These are phyloP conservation scores for Alexandromys fortis DNA, from an alignment of 2,113 vertebrate species.

Conservation along the genomic window DNA sequence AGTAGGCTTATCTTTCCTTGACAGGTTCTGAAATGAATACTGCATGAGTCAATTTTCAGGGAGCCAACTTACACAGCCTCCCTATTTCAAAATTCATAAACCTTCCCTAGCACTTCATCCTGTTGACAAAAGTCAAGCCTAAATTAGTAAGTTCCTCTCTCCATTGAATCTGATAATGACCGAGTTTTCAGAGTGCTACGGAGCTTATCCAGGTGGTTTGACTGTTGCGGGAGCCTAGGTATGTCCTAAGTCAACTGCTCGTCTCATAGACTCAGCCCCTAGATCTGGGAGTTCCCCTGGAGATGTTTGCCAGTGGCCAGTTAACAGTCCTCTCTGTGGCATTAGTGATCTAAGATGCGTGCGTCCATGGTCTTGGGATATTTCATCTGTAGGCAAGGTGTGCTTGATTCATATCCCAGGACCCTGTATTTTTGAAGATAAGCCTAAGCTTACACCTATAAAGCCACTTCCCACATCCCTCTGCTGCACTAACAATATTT, in stretches of 20 bases:
- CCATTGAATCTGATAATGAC: not conserved
- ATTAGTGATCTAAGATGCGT: not conserved
- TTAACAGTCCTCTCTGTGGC: not conserved
- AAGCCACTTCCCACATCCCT: conserved; percentile 25
- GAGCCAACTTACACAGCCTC: not conserved
- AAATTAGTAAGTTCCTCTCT: not conserved
- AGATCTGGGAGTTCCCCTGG: not conserved
- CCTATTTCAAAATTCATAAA: not conserved
- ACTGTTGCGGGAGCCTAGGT: not conserved
- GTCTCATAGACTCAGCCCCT: not conserved
- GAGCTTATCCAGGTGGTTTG: not conserved
- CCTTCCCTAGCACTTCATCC: not conserved
- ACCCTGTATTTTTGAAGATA: not conserved
- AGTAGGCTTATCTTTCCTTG: not conserved
- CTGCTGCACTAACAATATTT: not conserved
- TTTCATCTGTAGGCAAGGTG: not conserved
- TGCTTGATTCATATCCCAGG: too few relatives aligned
- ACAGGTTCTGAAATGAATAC: not conserved
- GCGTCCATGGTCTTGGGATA: not conserved
- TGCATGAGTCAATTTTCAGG: not conserved
- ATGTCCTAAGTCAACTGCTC: not conserved
- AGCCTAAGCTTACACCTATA: not conserved
- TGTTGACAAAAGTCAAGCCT: not conserved
- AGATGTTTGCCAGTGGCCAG: not conserved
- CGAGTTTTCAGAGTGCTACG: not conserved